Evolutionary conservation across 2,797 vertebrate genomes (phyloP).

Genomic region (Petrocephalus schoutedeni): DNA sequence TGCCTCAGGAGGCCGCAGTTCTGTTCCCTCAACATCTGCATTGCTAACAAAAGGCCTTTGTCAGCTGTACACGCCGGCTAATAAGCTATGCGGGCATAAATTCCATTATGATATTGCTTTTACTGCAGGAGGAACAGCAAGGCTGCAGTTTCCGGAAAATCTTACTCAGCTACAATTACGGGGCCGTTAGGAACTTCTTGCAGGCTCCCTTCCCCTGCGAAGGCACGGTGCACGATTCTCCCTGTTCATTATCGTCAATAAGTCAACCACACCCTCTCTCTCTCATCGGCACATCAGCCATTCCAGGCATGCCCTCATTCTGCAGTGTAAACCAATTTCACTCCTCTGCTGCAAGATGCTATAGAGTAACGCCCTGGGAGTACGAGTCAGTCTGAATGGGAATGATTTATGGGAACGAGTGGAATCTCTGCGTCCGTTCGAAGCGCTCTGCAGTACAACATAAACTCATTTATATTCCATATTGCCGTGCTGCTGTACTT

Average conservation of each 20-base stretch:
- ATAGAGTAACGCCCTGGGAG: slow-evolving; percentile 79
- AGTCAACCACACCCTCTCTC: slow-evolving; percentile 68
- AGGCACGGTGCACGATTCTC: slow-evolving; percentile 50
- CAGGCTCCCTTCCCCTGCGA: slow-evolving; percentile 48
- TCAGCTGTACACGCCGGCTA: slow-evolving; percentile 41
- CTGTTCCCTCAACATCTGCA: slow-evolving; percentile 40
- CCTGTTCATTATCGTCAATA: slow-evolving; percentile 74
- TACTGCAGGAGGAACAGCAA: slow-evolving; percentile 56
- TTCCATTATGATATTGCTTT: slow-evolving; percentile 61
- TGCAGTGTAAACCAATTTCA: slow-evolving; percentile 74
- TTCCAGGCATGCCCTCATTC: slow-evolving; percentile 45
- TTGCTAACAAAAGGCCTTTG: slow-evolving; percentile 59
- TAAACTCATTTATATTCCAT: slow-evolving; percentile 84
- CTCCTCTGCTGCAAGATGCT: slow-evolving; percentile 58
- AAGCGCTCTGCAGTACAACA: slow-evolving; percentile 75
- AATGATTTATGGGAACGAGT: slow-evolving; percentile 75
- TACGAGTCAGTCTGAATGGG: slow-evolving; percentile 69
- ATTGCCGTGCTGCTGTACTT: slow-evolving; percentile 70
- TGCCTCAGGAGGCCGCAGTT: neutral
- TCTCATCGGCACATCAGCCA: slow-evolving; percentile 60
- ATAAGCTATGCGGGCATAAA: slow-evolving; percentile 50
- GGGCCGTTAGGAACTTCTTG: slow-evolving; percentile 64
- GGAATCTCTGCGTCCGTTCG: slow-evolving; percentile 68
- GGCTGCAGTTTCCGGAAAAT: slow-evolving; percentile 63
- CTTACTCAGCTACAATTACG: slow-evolving; percentile 68